Evolutionary conservation across 2,888 invertebrate genomes (phyloP), one percentile per base, ranked within the genome.

Genomic region (Torymus texanus): DNA sequence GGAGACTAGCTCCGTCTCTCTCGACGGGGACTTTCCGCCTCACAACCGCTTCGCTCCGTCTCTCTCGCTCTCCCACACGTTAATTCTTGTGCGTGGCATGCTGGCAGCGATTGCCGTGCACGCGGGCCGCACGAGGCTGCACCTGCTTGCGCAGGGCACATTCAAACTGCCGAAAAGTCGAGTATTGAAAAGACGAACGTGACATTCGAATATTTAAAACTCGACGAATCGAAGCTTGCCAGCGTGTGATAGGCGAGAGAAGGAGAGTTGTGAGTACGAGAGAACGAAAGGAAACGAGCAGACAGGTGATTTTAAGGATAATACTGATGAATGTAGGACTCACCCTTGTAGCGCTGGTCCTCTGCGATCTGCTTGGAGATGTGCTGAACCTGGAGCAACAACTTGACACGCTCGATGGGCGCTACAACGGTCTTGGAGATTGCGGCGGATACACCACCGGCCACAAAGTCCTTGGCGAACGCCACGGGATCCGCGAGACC

Each of bases 371-470:
- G 97, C 92, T 97, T 97, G 87, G 96, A 96, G 84, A 97, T 95
- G 91, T 96, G 96, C 92, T 98, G 98, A 84, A 98, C 97, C 92
- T 98, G 98, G 84, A 98, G 93, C 82, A 98, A 93, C 85, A 98
- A 92, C 91, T 98, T 98, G 67, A 98, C 97, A 89, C 98, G 94
- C 92, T 98, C 98, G 88, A 98, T 98, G 78, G 98, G 98, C 18
- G 98, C 98, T 81, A 97, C 97, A 61, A 96, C 95, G 65, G 98
- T 98, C 91, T 98, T 98, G 72, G 98, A 97, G 84, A 97, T 94
- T 62, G 97, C 98, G 53, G 98, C 98, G 63, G 98, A 96, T 68
- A 97, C 92, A 83, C 98, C 98, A 85, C 98, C 98, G 83, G 97
- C 97, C 80, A 96, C 89, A 89, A 97, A 97, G 92, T 97, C 98